These are phyloP conservation scores for Rhabdomys pumilio DNA, from an alignment of 2,797 vertebrate genomes.

Conservation along the genomic window DNA sequence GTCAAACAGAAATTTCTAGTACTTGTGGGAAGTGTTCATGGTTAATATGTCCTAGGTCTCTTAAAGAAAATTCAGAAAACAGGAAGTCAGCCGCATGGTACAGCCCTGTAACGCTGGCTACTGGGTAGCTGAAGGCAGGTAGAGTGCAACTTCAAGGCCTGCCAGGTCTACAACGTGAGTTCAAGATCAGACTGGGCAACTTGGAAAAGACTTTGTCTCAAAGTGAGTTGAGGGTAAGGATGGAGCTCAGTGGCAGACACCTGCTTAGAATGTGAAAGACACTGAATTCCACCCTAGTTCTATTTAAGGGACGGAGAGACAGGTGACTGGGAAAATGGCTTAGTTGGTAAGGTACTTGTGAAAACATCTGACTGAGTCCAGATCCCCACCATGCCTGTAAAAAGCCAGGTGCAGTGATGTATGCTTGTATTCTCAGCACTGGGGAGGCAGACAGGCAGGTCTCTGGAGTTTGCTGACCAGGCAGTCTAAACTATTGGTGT, in stretches of 20 bases:
- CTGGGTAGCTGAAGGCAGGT: background rate
- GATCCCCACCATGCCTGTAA: background rate
- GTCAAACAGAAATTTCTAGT: conserved; percentile 9
- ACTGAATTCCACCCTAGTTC: background rate
- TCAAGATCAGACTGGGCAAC: background rate
- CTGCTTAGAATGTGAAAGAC: background rate
- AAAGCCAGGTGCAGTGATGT: background rate
- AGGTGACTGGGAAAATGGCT: background rate
- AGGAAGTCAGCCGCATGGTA: background rate
- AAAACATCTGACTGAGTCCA: background rate
- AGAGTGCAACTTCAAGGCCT: background rate
- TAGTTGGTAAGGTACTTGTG: background rate
- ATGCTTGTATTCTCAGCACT: background rate
- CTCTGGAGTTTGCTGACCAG: background rate
- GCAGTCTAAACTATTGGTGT: background rate
- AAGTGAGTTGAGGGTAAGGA: background rate
- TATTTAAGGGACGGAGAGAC: background rate
- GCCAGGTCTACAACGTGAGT: background rate
- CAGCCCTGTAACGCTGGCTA: background rate
- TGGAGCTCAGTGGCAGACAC: background rate
- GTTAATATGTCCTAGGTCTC: background rate
- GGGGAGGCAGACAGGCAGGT: background rate
- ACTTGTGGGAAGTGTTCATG: background rate
- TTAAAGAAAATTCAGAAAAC: background rate
- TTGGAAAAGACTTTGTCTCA: background rate